Evolutionary conservation across 1,140 invertebrate species (phyloP), one percentile per base, ranked within the genome.

Genomic region (Drosophila bipectinata): DNA sequence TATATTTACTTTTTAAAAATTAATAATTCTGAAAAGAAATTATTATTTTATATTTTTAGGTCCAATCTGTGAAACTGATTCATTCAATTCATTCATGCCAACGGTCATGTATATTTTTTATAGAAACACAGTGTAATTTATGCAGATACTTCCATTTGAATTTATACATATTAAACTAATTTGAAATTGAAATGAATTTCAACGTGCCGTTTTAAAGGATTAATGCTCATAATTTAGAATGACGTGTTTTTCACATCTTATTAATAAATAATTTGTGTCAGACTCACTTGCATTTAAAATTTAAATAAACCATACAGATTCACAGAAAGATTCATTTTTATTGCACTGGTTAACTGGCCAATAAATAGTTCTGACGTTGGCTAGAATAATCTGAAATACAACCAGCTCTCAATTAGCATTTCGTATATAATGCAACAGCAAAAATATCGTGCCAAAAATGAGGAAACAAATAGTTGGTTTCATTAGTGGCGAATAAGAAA

Each of bases 381-480:
- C 60, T 47, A 47, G 39, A 53, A 68, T 26, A 18, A 28, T 45
- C 12, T 4, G 63, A 57, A 39, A 21, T 30, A 32, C 10, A 9
- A 30, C n/a, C 10, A 4, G 2, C 26, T 30, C 5, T 44, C 49
- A 69, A 44, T 52, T 73, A 61, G 14, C 68, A 55, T 61, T 37
- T 54, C 21, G 66, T 21, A 41, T 53, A 49, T 62, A 69, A 69
- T 68, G 66, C 63, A 69, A 57, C 51, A 48, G 44, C 64, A 56
- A 69, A 69, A 48, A 37, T 62, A 54, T 55, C 71, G 37, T 72
- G 34, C 44, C 51, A 34, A 30, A 72, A 74, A 74, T 44, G 41
- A 74, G 72, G 72, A 74, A 74, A 74, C 71, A 56, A 74, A 74
- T 73, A 41, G 49, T 62, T 63, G 24, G 60, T 74, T 74, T 74